Evolutionary conservation across 1,140 invertebrate genomes (phyloP), one percentile per base, ranked within the genome.

Genomic region (Pseudomyrmex pallidus): DNA sequence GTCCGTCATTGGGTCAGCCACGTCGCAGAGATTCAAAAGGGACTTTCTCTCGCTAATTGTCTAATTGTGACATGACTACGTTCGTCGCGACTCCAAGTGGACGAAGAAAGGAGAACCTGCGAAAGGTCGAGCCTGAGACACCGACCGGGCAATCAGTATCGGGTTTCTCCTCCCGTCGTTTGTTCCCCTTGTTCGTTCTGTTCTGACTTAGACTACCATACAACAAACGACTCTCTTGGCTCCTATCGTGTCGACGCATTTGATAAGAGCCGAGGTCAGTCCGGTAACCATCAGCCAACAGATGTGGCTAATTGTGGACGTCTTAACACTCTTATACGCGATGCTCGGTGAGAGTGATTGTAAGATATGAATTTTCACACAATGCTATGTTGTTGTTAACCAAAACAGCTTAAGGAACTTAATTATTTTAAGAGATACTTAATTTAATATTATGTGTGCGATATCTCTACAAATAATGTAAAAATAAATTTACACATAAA

Each of bases 221-320:
- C 76, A 88, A 89, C 89, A 90, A 91, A 90, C 82, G 85, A 77
- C 84, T 89, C 87, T 89, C 87, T 89, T 82, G 74, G 85, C 84
- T 90, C 83, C 86, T 91, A 91, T 92, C 90, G 88, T 87, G 87
- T 91, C 89, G 89, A 90, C 86, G 88, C 80, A 85, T 90, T 90
- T 92, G 91, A 92, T 92, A 91, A 90, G 85, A 87, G 74, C 68
- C 89, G 90, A 91, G 91, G 91, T 91, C 91, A 91, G 35, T 83
- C 83, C 82, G 87, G 85, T 91, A 85, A 86, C 85, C 87, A 22
- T 22, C 20, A 86, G 85, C 88, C 87, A 88, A 91, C 90, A 90
- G 84, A 91, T 89, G 86, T 87, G 86, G 35, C 66, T 82, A 91
- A 91, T 91, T 91, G 86, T 91, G 86, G 59, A n/a, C 73, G 54